phyloP scores from a whole-genome alignment of 2,113 vertebrate species.

The Chroicocephalus ridibundus region DNA sequence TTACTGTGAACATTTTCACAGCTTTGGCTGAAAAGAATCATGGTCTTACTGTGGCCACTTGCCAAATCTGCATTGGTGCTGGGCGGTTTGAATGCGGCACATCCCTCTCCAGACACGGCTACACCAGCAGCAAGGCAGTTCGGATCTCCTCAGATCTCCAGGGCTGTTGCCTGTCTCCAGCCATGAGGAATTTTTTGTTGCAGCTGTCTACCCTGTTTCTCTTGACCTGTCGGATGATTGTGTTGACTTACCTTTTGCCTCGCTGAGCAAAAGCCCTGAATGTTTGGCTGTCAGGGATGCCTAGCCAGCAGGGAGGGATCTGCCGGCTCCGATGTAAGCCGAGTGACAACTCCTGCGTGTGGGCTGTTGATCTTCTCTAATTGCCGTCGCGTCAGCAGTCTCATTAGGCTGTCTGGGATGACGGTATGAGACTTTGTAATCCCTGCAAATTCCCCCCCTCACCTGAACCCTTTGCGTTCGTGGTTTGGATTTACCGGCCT shows the following conservation, averaged over 20 bases:
- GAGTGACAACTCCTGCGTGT: not conserved
- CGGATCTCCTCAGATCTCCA: not conserved
- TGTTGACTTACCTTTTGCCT: not conserved
- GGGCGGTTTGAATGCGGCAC: not conserved
- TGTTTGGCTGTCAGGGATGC: not conserved
- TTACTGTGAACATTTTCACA: not conserved
- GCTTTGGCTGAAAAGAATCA: not conserved
- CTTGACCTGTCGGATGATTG: not conserved
- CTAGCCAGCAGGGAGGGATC: not conserved
- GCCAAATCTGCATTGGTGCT: not conserved
- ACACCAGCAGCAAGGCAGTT: not conserved
- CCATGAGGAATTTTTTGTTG: not conserved
- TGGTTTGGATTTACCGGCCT: not conserved
- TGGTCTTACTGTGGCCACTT: not conserved
- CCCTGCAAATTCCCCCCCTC: constrained; percentile 16
- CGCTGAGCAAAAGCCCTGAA: not conserved
- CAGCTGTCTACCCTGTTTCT: not conserved
- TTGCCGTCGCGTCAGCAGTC: not conserved
- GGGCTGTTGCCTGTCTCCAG: not conserved
- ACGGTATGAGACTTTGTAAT: not conserved
- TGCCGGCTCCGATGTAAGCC: not conserved
- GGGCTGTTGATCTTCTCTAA: not conserved
- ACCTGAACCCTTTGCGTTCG: not conserved
- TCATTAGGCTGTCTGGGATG: not conserved
- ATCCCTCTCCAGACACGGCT: not conserved